phyloP scores from a whole-genome alignment of 2,888 invertebrate genomes.

The Caradrina clavipalpis region DNA sequence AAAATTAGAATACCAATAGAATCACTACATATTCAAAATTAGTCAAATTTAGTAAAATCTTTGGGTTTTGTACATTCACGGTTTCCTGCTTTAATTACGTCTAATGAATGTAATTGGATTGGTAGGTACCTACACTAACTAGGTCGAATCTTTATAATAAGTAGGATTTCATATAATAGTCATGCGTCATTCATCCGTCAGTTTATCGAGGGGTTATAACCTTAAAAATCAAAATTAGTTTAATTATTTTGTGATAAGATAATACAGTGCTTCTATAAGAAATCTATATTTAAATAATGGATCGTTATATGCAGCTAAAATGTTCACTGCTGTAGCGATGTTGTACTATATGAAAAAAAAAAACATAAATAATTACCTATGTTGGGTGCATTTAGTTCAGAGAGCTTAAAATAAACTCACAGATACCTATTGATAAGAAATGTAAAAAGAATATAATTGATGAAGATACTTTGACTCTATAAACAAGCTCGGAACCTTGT shows the following conservation, averaged over 20 bases:
- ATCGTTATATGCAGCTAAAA: conserved; percentile 41
- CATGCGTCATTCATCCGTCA: conserved; percentile 71
- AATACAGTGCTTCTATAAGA: conserved; percentile 44
- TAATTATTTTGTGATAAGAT: conserved; percentile 78
- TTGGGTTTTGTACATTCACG: not conserved
- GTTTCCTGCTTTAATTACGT: conserved; percentile 5
- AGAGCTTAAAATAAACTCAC: conserved; percentile 25
- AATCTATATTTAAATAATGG: conserved; percentile 29
- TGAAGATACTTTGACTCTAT: conserved; percentile 22
- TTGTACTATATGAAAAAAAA: not conserved
- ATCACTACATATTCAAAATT: not conserved
- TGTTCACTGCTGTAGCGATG: not conserved
- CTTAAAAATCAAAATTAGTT: conserved; percentile 81
- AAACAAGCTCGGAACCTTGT: conserved; percentile 35
- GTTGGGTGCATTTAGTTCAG: not conserved
- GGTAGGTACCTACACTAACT: conserved; percentile 42
- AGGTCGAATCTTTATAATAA: conserved; percentile 61
- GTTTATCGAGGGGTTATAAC: conserved; percentile 83
- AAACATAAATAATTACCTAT: not conserved
- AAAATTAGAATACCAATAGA: not conserved
- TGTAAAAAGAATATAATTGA: not conserved
- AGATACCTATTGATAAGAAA: conserved; percentile 15
- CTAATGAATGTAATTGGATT: conserved; percentile 3
- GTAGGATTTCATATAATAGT: conserved; percentile 66
- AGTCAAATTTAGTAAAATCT: not conserved